Conservation (phyloP, 2,797 vertebrate species). For the Melanotaenia pygmaea region DNA sequence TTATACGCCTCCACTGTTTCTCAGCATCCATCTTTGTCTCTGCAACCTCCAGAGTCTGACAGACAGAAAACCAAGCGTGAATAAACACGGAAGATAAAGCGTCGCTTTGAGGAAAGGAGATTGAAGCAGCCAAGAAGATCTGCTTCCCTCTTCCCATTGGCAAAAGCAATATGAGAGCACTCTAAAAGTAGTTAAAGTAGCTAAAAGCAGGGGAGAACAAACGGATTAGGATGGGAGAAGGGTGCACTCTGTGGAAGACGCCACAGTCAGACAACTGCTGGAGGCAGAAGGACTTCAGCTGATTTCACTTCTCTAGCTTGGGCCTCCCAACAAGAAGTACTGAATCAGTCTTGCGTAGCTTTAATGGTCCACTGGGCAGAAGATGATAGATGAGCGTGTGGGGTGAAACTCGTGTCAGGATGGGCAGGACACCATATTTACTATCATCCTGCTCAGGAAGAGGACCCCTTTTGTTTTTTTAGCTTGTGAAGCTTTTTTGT, state of each 20-base stretch:
- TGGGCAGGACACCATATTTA: slow-evolving; percentile 22
- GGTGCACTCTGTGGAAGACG: slow-evolving; percentile 30
- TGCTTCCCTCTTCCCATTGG: slow-evolving; percentile 40
- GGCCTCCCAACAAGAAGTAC: slow-evolving; percentile 31
- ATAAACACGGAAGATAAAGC: slow-evolving; percentile 38
- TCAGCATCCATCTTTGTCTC: slow-evolving; percentile 55
- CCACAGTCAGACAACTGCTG: slow-evolving; percentile 46
- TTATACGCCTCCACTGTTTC: slow-evolving; percentile 27
- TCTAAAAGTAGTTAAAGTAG: slow-evolving; percentile 50
- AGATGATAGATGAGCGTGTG: slow-evolving; percentile 30
- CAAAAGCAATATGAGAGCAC: slow-evolving; percentile 61
- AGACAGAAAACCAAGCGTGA: slow-evolving; percentile 35
- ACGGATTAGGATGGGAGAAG: slow-evolving; percentile 36
- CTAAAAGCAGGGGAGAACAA: slow-evolving; percentile 42
- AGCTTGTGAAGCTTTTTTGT: background rate
- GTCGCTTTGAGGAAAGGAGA: slow-evolving; percentile 14
- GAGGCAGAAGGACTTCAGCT: slow-evolving; percentile 42
- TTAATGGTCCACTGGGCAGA: slow-evolving; percentile 52
- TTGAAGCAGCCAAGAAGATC: slow-evolving; percentile 33
- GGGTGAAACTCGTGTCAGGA: slow-evolving; percentile 7
- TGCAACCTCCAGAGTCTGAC: slow-evolving; percentile 20
- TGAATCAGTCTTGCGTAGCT: slow-evolving; percentile 34
- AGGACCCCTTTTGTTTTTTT: background rate
- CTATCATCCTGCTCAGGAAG: background rate
- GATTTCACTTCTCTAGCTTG: slow-evolving; percentile 42